Base-by-base conservation (phyloP, 2,888 invertebrate species). In the Stenchaetothrips biformis region DNA sequence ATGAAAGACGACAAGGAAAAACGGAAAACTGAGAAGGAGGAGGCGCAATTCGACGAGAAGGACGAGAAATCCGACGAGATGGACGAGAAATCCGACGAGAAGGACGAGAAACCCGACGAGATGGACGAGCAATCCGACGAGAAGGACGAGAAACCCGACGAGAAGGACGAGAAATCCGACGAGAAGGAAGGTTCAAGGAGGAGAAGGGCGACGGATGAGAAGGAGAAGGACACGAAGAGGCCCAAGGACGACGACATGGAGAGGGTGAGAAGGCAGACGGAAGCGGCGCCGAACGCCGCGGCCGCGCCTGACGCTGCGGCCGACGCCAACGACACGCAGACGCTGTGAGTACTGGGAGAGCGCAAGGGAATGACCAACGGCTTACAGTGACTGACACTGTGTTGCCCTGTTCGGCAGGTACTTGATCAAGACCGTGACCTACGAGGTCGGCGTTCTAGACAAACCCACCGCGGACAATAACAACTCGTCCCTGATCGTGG, bases 351-450 rank as follows among this genome's bases (percentile, higher is more conserved):
- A 74, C 67, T 59, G 67, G 7, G 37, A 37, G 37, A 37, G 37
- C 37, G 37, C 37, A 2, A 37, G 37, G 37, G 37, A 37, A 37
- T 37, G 37, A 1, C 37, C 37, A 37, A 37, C 1, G 37, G 4
- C 37, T 4, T 37, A 4, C n/a, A n/a, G n/a, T n/a, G 37, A 37
- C 37, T 37, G 4, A 37, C 1, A 37, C 37, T 37, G 37, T 37
- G 37, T 37, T 37, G 37, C 67, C 8, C 37, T 37, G 37, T 25
- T 74, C 25, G 67, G 21, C 67, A 74, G 67, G 67, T 74, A 74
- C 25, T 25, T 74, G 9, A 74, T 74, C 67, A 74, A 74, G 67
- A 74, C 67, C 7, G 67, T 74, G 21, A 74, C 67, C 7, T 74
- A 74, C 67, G 67, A 74, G 25, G 67, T 74, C 67, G 67, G 67